A percentile compares a stretch with the other conserved stretches of the same genome.
Conservation (phyloP, 2,113 vertebrate species). For the Crotalus horridus region DNA sequence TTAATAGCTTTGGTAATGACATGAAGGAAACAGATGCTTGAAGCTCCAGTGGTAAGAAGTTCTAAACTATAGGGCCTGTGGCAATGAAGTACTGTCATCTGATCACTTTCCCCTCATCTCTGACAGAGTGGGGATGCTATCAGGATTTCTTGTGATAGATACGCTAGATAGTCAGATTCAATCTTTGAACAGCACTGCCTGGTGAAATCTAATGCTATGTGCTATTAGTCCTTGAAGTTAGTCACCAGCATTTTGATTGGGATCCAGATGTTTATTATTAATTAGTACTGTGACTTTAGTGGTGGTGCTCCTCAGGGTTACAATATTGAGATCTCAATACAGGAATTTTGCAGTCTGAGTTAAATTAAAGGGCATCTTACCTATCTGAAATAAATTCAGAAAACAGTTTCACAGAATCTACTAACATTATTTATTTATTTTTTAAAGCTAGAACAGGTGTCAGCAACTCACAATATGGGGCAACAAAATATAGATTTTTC, state of each 20-base stretch:
- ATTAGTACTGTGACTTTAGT: not conserved
- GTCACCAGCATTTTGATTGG: not conserved
- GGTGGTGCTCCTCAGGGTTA: not conserved
- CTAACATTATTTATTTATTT: not conserved
- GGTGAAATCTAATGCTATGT: not conserved
- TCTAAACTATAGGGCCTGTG: not conserved
- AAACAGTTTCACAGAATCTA: not conserved
- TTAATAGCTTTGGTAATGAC: not conserved
- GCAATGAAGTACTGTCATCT: not conserved
- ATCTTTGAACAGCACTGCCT: not conserved
- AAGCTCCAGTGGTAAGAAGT: not conserved
- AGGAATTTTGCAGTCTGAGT: not conserved
- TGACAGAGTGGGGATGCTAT: not conserved
- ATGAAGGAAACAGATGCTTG: not conserved
- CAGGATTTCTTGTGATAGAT: not conserved
- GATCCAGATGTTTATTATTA: not conserved
- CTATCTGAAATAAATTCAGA: not conserved
- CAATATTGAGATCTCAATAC: not conserved
- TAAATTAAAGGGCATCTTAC: not conserved
- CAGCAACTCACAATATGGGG: not conserved
- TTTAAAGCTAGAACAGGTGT: not conserved
- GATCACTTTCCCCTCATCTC: not conserved
- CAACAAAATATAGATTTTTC: not conserved
- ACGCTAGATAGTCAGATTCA: not conserved
- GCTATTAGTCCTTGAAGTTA: not conserved